These are phyloP conservation scores for Brachionus rotundiformis DNA, from an alignment of 1,140 invertebrate species.

Conservation along the genomic window DNA sequence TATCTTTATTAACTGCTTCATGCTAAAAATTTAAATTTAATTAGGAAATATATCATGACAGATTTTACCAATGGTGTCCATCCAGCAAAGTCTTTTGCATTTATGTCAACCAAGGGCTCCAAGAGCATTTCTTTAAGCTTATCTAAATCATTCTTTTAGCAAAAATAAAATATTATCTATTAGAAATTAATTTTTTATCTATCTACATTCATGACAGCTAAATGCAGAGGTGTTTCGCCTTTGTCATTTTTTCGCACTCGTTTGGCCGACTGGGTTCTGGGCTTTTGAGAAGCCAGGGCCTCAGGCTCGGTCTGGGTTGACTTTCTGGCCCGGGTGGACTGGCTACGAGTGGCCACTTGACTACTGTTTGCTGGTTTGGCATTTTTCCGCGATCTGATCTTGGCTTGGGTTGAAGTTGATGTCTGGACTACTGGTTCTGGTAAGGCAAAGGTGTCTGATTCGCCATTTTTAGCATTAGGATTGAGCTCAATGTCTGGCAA, in stretches of 20 bases:
- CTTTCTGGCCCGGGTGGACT: conserved; percentile 5
- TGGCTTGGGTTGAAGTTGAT: neutral
- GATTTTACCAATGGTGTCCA: conserved; percentile 40
- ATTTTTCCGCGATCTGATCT: neutral
- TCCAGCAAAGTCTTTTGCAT: conserved; percentile 47
- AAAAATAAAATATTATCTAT: neutral
- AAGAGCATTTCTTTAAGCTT: neutral
- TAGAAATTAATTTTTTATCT: neutral
- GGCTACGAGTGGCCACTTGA: neutral
- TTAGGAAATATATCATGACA: neutral
- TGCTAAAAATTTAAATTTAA: conserved; percentile 3
- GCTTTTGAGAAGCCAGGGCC: neutral
- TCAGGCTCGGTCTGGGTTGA: neutral
- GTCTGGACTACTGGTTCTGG: neutral
- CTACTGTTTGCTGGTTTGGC: neutral
- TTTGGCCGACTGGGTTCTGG: conserved; percentile 29
- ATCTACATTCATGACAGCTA: conserved; percentile 50
- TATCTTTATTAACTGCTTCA: conserved; percentile 52
- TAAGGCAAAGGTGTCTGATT: neutral
- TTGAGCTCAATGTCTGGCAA: neutral
- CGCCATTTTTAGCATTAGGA: neutral
- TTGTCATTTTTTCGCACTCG: conserved; percentile 45
- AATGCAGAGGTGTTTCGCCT: conserved; percentile 37
- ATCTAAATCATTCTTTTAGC: conserved; percentile 21
- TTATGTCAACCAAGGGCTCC: conserved; percentile 2